Conservation (phyloP, 2,797 vertebrate genomes). For the Sebastes vulpes region DNA sequence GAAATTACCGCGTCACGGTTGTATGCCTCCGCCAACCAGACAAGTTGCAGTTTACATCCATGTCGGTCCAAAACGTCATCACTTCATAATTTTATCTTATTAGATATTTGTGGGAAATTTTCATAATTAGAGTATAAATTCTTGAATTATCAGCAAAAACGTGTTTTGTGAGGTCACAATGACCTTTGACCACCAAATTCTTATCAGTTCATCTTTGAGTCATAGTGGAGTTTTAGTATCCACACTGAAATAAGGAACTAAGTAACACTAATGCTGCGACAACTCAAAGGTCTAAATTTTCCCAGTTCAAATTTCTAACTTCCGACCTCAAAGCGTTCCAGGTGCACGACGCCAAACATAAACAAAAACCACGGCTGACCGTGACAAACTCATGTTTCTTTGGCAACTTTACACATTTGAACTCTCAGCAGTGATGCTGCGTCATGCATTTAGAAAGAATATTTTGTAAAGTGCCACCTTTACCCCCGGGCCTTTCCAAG, state of each 20-base stretch:
- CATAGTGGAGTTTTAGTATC: too few relatives aligned
- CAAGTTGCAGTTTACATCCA: background rate
- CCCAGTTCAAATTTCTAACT: background rate
- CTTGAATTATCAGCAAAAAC: fast-evolving
- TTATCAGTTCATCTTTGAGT: background rate
- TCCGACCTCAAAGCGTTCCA: background rate
- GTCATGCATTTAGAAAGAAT: too few relatives aligned
- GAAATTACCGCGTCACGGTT: too few relatives aligned
- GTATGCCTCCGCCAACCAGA: too few relatives aligned
- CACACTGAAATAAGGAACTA: too few relatives aligned
- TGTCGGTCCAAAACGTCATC: background rate
- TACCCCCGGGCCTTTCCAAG: too few relatives aligned
- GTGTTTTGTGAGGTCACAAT: background rate
- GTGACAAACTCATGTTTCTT: background rate
- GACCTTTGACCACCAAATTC: background rate
- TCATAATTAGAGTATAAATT: background rate
- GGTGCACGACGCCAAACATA: background rate
- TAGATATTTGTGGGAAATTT: background rate
- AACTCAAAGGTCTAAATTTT: background rate
- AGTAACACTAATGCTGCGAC: background rate
- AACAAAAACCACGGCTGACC: fast-evolving
- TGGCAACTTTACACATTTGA: background rate
- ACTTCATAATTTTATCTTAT: background rate
- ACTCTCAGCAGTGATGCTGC: background rate
- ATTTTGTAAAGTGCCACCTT: too few relatives aligned